A percentile compares a stretch with the other conserved stretches of the same genome.
These are phyloP conservation scores for Glandiceps talaboti DNA, from an alignment of 53 echinoderm and acorn worm genomes.

Conservation along the genomic window DNA sequence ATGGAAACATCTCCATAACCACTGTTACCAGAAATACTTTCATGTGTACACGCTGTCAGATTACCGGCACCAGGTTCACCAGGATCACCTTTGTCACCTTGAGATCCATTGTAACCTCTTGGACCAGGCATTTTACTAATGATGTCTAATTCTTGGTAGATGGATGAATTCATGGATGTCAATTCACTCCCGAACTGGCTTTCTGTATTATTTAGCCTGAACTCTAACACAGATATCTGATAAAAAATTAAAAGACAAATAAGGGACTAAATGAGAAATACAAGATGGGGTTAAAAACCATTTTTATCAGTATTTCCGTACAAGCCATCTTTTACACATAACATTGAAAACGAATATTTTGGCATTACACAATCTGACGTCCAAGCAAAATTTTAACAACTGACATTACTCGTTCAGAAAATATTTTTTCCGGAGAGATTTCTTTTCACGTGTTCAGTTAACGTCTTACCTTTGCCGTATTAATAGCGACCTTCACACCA, in stretches of 20 bases:
- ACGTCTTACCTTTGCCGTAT: too few species aligned
- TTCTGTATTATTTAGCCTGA: neutral
- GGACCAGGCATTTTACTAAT: slow-evolving; percentile 77
- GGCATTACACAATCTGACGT: too few species aligned
- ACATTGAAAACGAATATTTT: too few species aligned
- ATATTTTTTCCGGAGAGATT: too few species aligned
- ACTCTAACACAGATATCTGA: neutral
- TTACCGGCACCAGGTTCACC: slow-evolving; percentile 27
- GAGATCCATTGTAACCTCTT: slow-evolving; percentile 50
- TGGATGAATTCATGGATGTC: slow-evolving; percentile 26
- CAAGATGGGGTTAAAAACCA: too few species aligned
- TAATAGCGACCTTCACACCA: too few species aligned
- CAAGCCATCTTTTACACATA: too few species aligned
- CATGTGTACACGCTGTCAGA: slow-evolving; percentile 36
- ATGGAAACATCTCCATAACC: neutral
- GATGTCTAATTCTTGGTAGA: slow-evolving; percentile 35
- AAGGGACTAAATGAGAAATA: too few species aligned
- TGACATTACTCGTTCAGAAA: too few species aligned
- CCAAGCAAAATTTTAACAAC: too few species aligned
- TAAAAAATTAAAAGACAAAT: neutral
- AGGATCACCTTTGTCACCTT: slow-evolving; percentile 23
- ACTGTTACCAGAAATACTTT: neutral
- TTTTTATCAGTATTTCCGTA: too few species aligned
- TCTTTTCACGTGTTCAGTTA: too few species aligned
- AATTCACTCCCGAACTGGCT: slow-evolving; percentile 11